Conservation (phyloP, 2,888 invertebrate genomes). For the Cephus pulcher region DNA sequence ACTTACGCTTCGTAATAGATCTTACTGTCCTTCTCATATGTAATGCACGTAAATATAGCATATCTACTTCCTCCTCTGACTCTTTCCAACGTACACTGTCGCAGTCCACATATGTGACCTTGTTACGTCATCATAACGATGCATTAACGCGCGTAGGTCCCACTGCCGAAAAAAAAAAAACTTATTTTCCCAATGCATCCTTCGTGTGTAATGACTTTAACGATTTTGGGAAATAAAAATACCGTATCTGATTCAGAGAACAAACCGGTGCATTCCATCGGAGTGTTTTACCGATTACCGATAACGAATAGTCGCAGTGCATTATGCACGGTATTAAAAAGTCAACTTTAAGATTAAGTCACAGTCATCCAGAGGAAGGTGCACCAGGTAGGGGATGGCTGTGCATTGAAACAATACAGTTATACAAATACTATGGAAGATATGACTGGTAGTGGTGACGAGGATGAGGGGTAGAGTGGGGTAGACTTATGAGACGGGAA, state of each 20-base stretch:
- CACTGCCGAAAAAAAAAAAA: background rate
- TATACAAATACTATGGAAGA: background rate
- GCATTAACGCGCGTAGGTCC: background rate
- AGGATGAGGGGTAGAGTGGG: background rate
- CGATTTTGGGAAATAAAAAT: background rate
- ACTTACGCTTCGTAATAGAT: background rate
- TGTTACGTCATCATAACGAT: background rate
- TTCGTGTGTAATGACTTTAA: background rate
- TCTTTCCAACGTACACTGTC: background rate
- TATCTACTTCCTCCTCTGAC: background rate
- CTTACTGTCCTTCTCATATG: background rate
- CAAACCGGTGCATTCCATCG: background rate
- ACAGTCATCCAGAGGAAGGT: background rate
- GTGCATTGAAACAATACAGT: background rate
- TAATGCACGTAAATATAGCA: no score
- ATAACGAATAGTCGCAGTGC: background rate
- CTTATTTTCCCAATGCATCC: background rate
- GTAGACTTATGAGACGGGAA: conserved; percentile 28
- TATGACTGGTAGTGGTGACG: background rate
- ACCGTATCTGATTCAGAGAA: background rate
- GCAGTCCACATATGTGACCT: background rate
- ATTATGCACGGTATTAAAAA: background rate
- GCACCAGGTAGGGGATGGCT: background rate
- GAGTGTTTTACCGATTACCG: background rate
- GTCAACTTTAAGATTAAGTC: background rate